phyloP scores from a whole-genome alignment of 2,113 vertebrate species.

The Microcebus tavaratra region DNA sequence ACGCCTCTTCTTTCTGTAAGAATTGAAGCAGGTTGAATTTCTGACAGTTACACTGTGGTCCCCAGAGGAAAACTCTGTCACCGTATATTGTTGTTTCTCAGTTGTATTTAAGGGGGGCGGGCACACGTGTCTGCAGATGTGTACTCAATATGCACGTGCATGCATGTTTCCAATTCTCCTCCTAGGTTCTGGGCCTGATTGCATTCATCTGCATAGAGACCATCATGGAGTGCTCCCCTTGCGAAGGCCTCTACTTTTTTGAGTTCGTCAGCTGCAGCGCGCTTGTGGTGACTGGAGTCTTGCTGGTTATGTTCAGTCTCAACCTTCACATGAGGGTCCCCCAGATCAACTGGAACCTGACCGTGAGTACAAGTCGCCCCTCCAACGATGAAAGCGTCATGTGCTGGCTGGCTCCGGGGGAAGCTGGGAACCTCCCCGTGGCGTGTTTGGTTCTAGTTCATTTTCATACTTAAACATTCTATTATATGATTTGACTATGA shows the following conservation, averaged over 20 bases:
- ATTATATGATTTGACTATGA: not conserved
- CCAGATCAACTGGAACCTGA: slow-evolving; percentile 97
- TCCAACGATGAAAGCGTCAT: not conserved
- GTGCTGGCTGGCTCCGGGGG: not conserved
- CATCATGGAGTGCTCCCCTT: slow-evolving; percentile 95
- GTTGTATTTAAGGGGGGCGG: not conserved
- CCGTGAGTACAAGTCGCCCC: slow-evolving; percentile 85
- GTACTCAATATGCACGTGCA: not conserved
- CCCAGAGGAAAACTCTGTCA: not conserved
- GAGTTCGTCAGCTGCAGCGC: slow-evolving; percentile 99
- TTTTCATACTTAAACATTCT: not conserved
- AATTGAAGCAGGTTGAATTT: not conserved
- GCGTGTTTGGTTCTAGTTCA: not conserved
- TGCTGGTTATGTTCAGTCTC: slow-evolving; percentile 95
- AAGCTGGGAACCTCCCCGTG: not conserved
- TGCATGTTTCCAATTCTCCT: slow-evolving; percentile 73
- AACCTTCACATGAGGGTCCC: slow-evolving; percentile 94
- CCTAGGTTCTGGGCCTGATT: slow-evolving; percentile 92
- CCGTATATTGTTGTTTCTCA: not conserved
- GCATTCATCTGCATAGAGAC: slow-evolving; percentile 98
- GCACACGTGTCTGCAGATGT: not conserved
- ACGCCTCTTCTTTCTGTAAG: not conserved
- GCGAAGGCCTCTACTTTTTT: slow-evolving; percentile 97
- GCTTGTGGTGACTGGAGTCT: slow-evolving; percentile 93
- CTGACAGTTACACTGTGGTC: not conserved